Base-by-base conservation (phyloP, 1,140 invertebrate species). In the Stegodyphus mimosarum region DNA sequence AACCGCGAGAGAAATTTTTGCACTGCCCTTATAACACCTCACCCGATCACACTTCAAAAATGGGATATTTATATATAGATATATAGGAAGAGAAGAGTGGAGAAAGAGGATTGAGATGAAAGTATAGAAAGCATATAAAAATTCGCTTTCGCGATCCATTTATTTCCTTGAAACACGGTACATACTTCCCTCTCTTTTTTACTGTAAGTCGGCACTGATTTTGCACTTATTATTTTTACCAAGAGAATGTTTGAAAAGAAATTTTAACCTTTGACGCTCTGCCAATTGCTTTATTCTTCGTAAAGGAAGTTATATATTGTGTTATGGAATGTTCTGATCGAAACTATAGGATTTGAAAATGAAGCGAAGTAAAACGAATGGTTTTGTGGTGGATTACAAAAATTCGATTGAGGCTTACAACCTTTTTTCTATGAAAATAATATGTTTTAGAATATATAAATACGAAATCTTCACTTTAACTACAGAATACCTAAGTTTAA, bases 21-120 rank as follows among this genome's bases (percentile, higher is more conserved):
- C 64, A 49, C 72, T 84, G 73, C 81, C 81, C 81, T 83, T n/a
- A 49, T 75, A 69, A 55, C 73, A 84, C 81, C 81, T 84, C 73
- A 73, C 71, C 64, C 51, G 80, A 83, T 83, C 70, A 84, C 73
- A 84, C 81, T 84, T 70, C 73, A 75, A 84, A 84, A 84, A 84
- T 84, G 72, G 73, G 81, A 84, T 84, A 84, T 84, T 76, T 84
- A 84, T 84, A 84, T 84, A 84, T 70, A 74, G 51, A 84, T 83
- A 74, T 75, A 83, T 83, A 84, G 52, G 33, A n/a, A 33, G 60
- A 13, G 33, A 33, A 51, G 53, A 18, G 17, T 15, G 18, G 6
- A 49, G 15, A 76, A 75, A 75, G 81, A 70, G 81, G 81, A 84
- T 84, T 84, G 81, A 84, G 81, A 84, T 84, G 73, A 84, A 84